phyloP scores from a whole-genome alignment of 2,113 vertebrate species.

The Sceloporus tristichus region DNA sequence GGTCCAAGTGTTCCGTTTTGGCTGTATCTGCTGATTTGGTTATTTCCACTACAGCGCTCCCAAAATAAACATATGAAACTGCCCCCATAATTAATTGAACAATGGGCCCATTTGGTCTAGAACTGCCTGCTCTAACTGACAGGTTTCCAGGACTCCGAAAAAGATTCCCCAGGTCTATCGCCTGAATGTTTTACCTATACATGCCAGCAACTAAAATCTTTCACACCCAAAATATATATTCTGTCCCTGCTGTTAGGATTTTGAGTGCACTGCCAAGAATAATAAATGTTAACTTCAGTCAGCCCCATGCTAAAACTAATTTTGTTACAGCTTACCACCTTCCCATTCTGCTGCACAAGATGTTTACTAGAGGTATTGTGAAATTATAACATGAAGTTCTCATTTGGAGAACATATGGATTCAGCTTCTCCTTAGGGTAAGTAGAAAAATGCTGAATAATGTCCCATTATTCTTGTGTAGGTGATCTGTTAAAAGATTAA shows the following conservation, averaged over 20 bases:
- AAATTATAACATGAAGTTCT: slow-evolving; percentile 3
- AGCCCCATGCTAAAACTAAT: slow-evolving; percentile 33
- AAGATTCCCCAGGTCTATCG: neutral
- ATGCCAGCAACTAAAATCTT: neutral
- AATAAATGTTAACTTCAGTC: neutral
- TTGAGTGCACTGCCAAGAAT: neutral
- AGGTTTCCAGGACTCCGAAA: neutral
- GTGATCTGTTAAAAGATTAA: slow-evolving; percentile 47
- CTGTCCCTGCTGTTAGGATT: neutral
- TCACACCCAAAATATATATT: neutral
- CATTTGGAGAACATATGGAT: slow-evolving; percentile 11
- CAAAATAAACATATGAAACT: neutral
- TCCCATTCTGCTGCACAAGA: slow-evolving; percentile 1
- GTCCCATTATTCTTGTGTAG: slow-evolving; percentile 31
- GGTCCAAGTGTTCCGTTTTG: neutral
- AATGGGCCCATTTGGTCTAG: neutral
- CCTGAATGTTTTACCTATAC: neutral
- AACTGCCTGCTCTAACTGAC: neutral
- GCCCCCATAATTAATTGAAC: neutral
- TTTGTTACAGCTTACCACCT: neutral
- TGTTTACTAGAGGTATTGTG: neutral
- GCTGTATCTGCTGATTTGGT: neutral
- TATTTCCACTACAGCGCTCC: neutral
- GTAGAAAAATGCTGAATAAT: neutral
- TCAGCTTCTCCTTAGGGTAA: neutral